Conservation (phyloP, 2,113 vertebrate species). For the Crotophaga sulcirostris region DNA sequence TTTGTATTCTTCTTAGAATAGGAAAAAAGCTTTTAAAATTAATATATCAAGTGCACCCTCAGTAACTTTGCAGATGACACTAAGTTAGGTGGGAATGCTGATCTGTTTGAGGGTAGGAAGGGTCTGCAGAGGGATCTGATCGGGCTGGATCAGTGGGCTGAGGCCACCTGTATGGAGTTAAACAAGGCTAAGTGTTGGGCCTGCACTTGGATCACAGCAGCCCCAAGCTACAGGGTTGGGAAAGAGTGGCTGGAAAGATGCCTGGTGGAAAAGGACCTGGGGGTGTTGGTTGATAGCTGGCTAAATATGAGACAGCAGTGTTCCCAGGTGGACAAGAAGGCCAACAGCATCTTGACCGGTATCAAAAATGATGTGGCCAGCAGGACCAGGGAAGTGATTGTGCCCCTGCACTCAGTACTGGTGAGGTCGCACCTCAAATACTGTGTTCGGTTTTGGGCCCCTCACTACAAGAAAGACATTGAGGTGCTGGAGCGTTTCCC, state of each 20-base stretch:
- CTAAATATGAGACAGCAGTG: background rate
- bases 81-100: background rate
- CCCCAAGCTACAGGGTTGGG: background rate
- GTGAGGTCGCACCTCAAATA: background rate
- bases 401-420: fast-evolving
- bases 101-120: background rate
- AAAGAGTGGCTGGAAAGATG: background rate
- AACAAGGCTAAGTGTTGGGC: background rate
- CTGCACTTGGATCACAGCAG: background rate
- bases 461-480: background rate
- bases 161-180: background rate
- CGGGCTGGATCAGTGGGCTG: fast-evolving
- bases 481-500: background rate
- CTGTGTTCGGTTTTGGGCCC: background rate
- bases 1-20: background rate
- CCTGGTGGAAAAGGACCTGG: background rate
- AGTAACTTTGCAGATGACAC: background rate
- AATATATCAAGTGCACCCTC: background rate
- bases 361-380: background rate
- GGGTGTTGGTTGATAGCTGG: fast-evolving
- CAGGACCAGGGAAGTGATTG: background rate
- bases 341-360: background rate
- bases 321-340: background rate
- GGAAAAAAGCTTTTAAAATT: background rate
- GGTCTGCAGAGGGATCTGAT: background rate